Evolutionary conservation across 2,113 vertebrate species (phyloP), one percentile per base, ranked within the genome.

Genomic region (Hippocampus zosterae): DNA sequence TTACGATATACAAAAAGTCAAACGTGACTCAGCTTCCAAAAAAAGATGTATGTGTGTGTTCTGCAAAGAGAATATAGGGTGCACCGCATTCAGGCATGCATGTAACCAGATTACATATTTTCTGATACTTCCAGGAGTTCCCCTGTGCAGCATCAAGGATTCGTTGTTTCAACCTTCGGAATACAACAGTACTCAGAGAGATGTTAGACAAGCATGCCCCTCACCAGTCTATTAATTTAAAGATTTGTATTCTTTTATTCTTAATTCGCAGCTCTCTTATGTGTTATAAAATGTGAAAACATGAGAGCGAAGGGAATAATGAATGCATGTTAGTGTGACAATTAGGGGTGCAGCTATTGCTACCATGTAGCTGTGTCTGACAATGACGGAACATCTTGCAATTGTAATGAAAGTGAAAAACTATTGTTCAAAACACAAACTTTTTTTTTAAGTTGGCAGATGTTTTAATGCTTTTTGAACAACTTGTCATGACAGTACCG

Each of bases 1-100:
- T 89, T 82, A 81, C 84, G 76, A 70, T 62, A 69, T 70, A 72
- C 65, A 77, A 75, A 76, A 59, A n/a, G 23, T 41, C 40, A 42
- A 64, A 63, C 15, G 5, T 37, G 64, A 70, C 48, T 72, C 59
- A 59, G 72, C 69, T 76, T 75, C 72, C 48, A 71, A 59, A 65
- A n/a, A 75, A 65, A 62, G 42, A 8, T 27, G 56, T 64, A 44
- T 9, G 73, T 29, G 21, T 76, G 18, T 73, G 65, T 70, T 71
- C 75, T 76, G 37, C 48, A 42, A 62, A 68, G 42, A 71, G 21
- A 62, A 74, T 70, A 13, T 27, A 62, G 41, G 19, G 63, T 40
- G 23, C 44, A 74, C 69, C 70, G 33, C 67, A 60, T 67, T 56
- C 16, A 27, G 53, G 72, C 7, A 21, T 74, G 50, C 65, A 64